Base-by-base conservation (phyloP, 2,797 vertebrate species). In the Molossus molossus region DNA sequence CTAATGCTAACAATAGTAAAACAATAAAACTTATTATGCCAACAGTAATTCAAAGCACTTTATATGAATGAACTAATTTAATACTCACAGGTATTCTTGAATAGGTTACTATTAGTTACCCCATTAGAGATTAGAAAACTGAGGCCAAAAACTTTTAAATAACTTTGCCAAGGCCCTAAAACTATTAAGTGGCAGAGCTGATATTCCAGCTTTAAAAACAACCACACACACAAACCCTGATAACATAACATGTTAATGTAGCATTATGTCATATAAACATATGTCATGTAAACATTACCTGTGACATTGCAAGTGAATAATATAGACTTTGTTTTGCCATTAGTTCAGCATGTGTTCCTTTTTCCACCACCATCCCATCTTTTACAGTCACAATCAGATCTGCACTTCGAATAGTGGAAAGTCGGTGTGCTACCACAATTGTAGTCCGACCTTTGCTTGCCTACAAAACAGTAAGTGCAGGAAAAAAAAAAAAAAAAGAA, bases 331-430 rank as follows among this genome's bases (percentile, higher is more conserved):
- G 97, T 82, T 96, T 82, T 87, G 96, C 91, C 96, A 98, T 97
- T 76, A 98, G 83, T 91, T 98, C 98, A 87, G 92, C 81, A 62
- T 98, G 98, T 23, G 94, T 97, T 91, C 98, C 97, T 83, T 96
- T 97, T 97, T 98, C 98, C 40, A 37, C 87, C 62, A 98, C 97
- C 62, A 81, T 0, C 0, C 96, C 97, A 82, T 97, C 94, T 87
- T 97, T 95, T 90, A 98, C 91, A 58, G 96, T 95, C 40, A 93
- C 95, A 94, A 98, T 98, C 96, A 97, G 76, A 92, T 97, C 95
- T 79, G 96, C 98, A 77, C 85, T 97, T 94, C 88, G 95, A 95
- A 97, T 33, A 1, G 96, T 93, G 15, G 98, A 98, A 90, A 98
- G 96, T 17, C 21, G 60, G 69, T 98, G 97, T 85, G 98, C 98